Conservation (phyloP, 2,113 vertebrate species). For the Nothocercus julius region DNA sequence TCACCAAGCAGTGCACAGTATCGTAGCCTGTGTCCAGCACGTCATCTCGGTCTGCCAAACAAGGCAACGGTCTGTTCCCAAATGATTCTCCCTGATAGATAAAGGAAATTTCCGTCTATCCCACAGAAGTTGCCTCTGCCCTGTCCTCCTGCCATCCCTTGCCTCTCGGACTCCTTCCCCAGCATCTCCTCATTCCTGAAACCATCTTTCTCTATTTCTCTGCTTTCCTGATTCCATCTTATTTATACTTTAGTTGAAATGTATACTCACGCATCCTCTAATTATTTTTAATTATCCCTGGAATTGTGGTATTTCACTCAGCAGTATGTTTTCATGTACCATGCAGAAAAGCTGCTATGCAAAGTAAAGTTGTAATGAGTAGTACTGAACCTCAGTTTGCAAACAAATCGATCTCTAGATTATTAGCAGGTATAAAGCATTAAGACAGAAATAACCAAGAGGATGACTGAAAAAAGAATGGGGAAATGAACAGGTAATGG, state of each 20-base stretch:
- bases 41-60: neutral
- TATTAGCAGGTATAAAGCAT: neutral
- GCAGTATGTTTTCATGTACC: neutral
- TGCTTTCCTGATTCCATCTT: neutral
- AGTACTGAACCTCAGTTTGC: neutral
- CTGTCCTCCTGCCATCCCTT: neutral
- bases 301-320: neutral
- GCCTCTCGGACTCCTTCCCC: neutral
- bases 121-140: neutral
- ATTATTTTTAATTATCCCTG: neutral
- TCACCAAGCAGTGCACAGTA: fast-evolving
- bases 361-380: neutral
- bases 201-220: neutral
- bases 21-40: fast-evolving
- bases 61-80: neutral
- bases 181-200: neutral
- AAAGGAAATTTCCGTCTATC: neutral
- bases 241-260: neutral
- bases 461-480: constrained; percentile 8
- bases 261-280: neutral
- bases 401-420: neutral
- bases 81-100: neutral
- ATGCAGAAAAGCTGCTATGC: neutral
- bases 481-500: neutral
- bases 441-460: constrained; percentile 1